Conservation (phyloP, 2,797 vertebrate species). For the Eulemur albifrons region DNA sequence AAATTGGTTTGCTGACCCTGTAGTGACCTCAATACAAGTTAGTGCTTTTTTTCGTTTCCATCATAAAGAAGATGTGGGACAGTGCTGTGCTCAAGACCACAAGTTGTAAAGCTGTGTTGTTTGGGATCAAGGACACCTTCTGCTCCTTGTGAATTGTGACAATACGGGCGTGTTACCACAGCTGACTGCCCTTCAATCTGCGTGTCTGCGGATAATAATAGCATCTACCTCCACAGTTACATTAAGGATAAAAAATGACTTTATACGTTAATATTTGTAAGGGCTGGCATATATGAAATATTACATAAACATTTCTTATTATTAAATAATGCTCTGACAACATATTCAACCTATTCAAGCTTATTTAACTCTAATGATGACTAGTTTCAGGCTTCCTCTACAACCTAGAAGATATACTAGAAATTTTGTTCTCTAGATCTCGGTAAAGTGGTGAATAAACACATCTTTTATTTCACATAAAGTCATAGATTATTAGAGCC, state of each 20-base stretch:
- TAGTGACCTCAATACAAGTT: background rate
- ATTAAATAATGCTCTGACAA: background rate
- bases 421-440: background rate
- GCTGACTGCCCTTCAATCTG: background rate
- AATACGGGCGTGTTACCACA: background rate
- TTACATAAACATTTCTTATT: background rate
- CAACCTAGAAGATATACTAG: background rate
- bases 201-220: background rate
- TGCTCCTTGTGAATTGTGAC: background rate
- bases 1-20: background rate
- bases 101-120: background rate
- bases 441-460: background rate
- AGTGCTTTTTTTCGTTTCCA: background rate
- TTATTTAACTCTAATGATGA: background rate
- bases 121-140: background rate
- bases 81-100: background rate
- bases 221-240: background rate
- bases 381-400: background rate
- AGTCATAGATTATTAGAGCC: background rate
- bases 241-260: background rate
- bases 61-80: background rate
- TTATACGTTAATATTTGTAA: background rate
- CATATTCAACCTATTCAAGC: background rate
- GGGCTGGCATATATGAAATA: background rate
- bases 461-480: background rate